Evolutionary conservation across 2,113 vertebrate genomes (phyloP), one percentile per base, ranked within the genome.

Genomic region (Sander vitreus): DNA sequence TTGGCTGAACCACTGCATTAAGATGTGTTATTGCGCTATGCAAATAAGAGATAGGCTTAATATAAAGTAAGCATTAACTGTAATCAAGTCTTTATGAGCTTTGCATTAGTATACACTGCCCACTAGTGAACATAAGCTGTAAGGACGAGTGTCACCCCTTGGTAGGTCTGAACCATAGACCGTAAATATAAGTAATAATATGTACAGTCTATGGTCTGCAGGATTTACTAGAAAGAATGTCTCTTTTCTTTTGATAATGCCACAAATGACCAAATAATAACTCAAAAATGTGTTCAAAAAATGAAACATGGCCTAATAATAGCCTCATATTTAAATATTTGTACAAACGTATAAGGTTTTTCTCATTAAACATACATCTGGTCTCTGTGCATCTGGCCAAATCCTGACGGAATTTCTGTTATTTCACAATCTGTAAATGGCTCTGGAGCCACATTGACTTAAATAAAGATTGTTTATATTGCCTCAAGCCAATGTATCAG

Each of bases 111-210:
- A 2, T 11, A 76, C 15, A 83, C 71, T 65, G 85, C 87, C 84
- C 83, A 30, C 88, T 88, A 80, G 62, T 76, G 91, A 75, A 57
- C 45, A 57, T 10, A 4, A 50, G 1, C 33, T 43, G 77, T 59
- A 84, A 78, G 2, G n/a, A 57, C 48, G 1, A 23, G 33, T 25
- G 12, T 54, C 12, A n/a, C 19, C 6, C 5, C 6, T 59, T 25
- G 48, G 30, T 64, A 5, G 36, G 36, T 51, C 13, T 59, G 16
- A 33, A 18, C 55, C 36, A 39, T 39, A 39, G 36, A 39, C 36
- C 8, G 36, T 39, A 39, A 39, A 39, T 39, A 39, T 39, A 39
- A 39, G 1, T 9, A 39, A 39, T 39, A 7, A 1, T 39, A 39
- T 39, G 8, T 39, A 39, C 36, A 9, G 39, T 43, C 39, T 43